Conservation (phyloP, 2,888 invertebrate genomes). For the Lithosia quadra region DNA sequence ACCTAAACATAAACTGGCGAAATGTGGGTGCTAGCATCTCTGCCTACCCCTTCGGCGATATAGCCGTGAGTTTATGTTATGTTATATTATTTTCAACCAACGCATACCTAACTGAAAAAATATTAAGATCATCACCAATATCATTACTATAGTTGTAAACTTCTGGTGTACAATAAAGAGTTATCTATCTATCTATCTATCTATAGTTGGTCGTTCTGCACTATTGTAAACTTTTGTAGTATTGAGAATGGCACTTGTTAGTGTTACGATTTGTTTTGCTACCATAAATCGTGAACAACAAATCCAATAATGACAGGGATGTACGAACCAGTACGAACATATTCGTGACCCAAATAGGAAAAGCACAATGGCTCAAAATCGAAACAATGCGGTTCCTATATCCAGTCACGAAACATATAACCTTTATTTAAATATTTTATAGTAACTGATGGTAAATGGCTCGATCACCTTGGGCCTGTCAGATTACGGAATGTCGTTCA, state of each 20-base stretch:
- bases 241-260: neutral
- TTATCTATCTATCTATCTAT: no score
- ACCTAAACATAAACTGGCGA: no score
- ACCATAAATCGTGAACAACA: conserved; percentile 23
- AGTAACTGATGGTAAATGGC: conserved; percentile 55
- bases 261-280: conserved; percentile 10
- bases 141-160: neutral
- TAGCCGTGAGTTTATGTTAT: no score
- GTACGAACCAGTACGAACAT: conserved; percentile 22
- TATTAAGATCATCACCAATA: neutral
- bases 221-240: neutral
- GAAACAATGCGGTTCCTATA: conserved; percentile 43
- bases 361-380: conserved; percentile 34
- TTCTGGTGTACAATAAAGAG: no score
- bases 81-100: conserved; percentile 1
- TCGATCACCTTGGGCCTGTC: conserved; percentile 55
- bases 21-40: no score
- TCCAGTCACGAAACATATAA: conserved; percentile 62
- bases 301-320: conserved; percentile 26
- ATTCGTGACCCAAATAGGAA: conserved; percentile 44
- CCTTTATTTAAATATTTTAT: conserved; percentile 70
- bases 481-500: conserved; percentile 52
- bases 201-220: neutral
- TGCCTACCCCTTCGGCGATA: no score
- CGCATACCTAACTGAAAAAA: neutral